Base-by-base conservation (phyloP, 2,797 vertebrate genomes). In the Enteromius unitaeniatus region DNA sequence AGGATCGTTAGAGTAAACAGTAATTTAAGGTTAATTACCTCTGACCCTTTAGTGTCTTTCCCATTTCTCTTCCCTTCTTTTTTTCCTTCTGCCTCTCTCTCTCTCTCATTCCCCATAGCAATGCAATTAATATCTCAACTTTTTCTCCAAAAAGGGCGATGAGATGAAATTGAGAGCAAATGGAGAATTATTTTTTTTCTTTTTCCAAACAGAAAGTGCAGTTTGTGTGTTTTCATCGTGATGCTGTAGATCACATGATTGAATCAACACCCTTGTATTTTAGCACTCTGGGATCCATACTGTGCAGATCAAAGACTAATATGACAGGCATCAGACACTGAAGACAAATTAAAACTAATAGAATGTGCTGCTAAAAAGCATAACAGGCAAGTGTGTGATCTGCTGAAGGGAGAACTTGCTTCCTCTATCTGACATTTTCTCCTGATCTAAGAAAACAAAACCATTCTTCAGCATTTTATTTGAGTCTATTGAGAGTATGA, bases 21-120 rank as follows among this genome's bases (percentile, higher is more conserved):
- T 91, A 84, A 70, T 81, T 31, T 6, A 10, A 72, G 88, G 88
- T 91, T 92, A 91, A 93, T 92, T 91, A 78, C 53, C 69, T 1
- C 6, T 87, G 87, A 90, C 88, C 88, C 84, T 74, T 26, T 40
- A 23, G 49, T 49, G n/a, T 69, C 64, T 6, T 42, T 58, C 47
- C 55, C 78, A 80, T 69, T 80, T 69, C 53, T 64, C 31, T 40
- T 68, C 11, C 47, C 21, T 42, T 40, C 21, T 31, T 10, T 31
- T 67, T 26, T 34, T 60, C 13, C 23, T 26, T 14, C 58, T 60
- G 11, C n/a, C n/a, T n/a, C 58, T 60, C 23, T 4, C 60, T 67
- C 62, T 51, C 62, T 67, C 45, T 10, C 69, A 69, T 55, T 69
- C 65, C 65, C 65, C n/a, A 69, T n/a, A n/a, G 45, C 28, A 49